These are phyloP conservation scores for Lateolabrax maculatus DNA, from an alignment of 2,797 vertebrate genomes.

Conservation along the genomic window DNA sequence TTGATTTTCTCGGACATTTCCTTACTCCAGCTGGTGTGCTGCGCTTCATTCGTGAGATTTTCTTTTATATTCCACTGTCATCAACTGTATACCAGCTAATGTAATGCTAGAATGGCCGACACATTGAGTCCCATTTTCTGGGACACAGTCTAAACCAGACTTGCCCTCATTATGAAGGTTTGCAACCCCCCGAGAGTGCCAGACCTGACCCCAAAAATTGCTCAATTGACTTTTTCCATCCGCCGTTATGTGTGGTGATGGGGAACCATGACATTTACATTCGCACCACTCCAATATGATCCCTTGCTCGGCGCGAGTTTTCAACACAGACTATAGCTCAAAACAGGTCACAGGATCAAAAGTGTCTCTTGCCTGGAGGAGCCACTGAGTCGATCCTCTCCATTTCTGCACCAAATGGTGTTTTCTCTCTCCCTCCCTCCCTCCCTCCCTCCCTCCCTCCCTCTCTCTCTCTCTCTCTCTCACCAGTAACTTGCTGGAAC, in stretches of 20 bases:
- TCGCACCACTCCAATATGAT: conserved; percentile 49
- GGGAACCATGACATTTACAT: conserved; percentile 80
- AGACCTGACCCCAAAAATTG: conserved; percentile 70
- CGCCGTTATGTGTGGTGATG: conserved; percentile 70
- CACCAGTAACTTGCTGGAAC: conserved; percentile 78
- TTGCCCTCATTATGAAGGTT: conserved; percentile 57
- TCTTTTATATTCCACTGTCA: conserved; percentile 17
- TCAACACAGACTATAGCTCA: conserved; percentile 63
- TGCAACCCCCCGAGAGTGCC: conserved; percentile 41
- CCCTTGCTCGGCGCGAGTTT: conserved; percentile 52
- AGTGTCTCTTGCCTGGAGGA: conserved; percentile 70
- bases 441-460: not conserved
- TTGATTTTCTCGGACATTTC: conserved; percentile 77
- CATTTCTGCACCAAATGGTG: conserved; percentile 69
- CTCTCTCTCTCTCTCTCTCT: not conserved
- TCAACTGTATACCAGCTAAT: conserved; percentile 2
- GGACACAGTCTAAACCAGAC: conserved; percentile 52
- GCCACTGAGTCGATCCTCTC: conserved; percentile 67
- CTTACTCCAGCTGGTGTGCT: conserved; percentile 48
- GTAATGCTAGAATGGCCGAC: conserved; percentile 23
- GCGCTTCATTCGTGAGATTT: conserved; percentile 57
- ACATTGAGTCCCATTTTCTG: conserved; percentile 37
- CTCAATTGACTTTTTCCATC: conserved; percentile 77
- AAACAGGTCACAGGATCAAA: conserved; percentile 78
- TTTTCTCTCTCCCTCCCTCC: conserved; percentile 26